Evolutionary conservation across 1,140 invertebrate genomes (phyloP).

Genomic region (Dendrolimus punctatus): DNA sequence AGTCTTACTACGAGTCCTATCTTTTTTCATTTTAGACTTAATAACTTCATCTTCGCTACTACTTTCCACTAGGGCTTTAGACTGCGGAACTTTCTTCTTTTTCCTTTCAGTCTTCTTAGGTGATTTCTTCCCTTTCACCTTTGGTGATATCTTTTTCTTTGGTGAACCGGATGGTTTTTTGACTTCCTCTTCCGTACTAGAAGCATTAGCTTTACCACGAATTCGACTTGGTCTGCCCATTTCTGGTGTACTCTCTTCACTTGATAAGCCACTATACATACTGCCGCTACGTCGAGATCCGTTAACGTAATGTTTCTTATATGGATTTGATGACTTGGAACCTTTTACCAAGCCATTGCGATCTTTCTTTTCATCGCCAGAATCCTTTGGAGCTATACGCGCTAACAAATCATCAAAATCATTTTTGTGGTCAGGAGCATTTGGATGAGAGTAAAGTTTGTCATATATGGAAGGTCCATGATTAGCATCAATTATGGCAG

Average conservation of each 20-base stretch:
- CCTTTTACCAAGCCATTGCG: slow-evolving; percentile 79
- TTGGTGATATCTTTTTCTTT: slow-evolving; percentile 64
- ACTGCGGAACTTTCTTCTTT: slow-evolving; percentile 58
- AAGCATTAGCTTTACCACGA: slow-evolving; percentile 54
- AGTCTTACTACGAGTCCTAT: slow-evolving; percentile 72
- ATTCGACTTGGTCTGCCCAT: slow-evolving; percentile 57
- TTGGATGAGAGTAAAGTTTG: slow-evolving; percentile 81
- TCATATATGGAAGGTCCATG: slow-evolving; percentile 93
- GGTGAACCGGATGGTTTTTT: slow-evolving; percentile 45
- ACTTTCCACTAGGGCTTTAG: slow-evolving; percentile 69
- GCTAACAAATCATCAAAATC: slow-evolving; percentile 82
- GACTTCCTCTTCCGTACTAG: slow-evolving; percentile 68
- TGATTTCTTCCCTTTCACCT: slow-evolving; percentile 50
- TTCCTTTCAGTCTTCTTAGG: slow-evolving; percentile 57
- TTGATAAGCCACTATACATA: slow-evolving; percentile 79
- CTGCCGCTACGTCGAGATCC: slow-evolving; percentile 78
- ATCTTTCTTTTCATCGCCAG: slow-evolving; percentile 77
- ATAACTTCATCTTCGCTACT: slow-evolving; percentile 74
- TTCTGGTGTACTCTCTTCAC: slow-evolving; percentile 73
- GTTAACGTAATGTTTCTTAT: slow-evolving; percentile 84
- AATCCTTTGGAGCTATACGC: slow-evolving; percentile 78
- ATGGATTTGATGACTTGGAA: slow-evolving; percentile 75
- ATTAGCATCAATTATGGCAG: slow-evolving; percentile 88
- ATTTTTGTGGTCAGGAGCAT: slow-evolving; percentile 77
- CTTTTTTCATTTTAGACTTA: slow-evolving; percentile 67